Evolutionary conservation across 2,797 vertebrate species (phyloP).

Genomic region (Chromobotia macracanthus): DNA sequence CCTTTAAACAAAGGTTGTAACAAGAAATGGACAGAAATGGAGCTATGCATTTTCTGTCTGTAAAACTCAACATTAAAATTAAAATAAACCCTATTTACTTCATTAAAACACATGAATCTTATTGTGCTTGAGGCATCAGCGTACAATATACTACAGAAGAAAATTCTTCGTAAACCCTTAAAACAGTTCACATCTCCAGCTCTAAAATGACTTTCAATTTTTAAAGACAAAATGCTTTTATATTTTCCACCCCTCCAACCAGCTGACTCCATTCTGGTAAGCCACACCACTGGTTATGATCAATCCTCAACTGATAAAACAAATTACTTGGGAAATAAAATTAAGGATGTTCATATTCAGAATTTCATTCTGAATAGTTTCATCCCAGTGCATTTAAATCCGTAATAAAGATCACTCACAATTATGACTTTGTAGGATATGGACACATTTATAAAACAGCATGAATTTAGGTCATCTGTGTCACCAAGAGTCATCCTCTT

Average conservation of each 20-base stretch:
- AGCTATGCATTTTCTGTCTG: neutral
- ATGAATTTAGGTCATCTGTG: neutral
- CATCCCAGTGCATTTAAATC: conserved; percentile 9
- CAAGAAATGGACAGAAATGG: neutral
- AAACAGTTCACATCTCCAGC: too few relatives aligned
- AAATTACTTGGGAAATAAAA: neutral
- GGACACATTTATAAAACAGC: neutral
- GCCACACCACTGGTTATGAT: too few relatives aligned
- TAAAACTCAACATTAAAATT: conserved; percentile 2
- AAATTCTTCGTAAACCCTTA: neutral
- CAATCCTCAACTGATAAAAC: neutral
- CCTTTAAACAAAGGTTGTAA: neutral
- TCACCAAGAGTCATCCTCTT: neutral
- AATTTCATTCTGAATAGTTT: conserved; percentile 15
- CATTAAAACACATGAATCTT: neutral
- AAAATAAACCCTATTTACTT: neutral
- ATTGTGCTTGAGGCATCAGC: neutral
- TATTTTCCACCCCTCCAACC: neutral
- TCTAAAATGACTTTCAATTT: neutral
- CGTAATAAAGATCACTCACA: neutral
- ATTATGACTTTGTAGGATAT: conserved; percentile 2
- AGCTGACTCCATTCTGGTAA: neutral
- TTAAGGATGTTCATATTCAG: neutral
- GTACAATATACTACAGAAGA: neutral
- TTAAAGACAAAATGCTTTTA: neutral